phyloP scores from a whole-genome alignment of 2,113 vertebrate genomes.

The Ictalurus furcatus region DNA sequence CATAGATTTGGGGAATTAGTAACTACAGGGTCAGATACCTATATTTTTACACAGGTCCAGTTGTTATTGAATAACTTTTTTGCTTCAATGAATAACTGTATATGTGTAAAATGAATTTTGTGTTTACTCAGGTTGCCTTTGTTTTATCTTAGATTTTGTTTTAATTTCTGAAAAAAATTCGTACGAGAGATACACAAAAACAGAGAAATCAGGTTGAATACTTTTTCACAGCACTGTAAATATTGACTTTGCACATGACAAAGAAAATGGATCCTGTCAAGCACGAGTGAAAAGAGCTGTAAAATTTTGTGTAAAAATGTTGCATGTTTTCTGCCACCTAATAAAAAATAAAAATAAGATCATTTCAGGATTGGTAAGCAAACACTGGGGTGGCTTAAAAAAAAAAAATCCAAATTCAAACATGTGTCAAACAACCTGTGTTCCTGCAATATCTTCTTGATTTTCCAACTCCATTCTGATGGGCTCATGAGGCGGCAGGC shows the following conservation, averaged over 20 bases:
- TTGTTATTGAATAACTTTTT: too few relatives aligned
- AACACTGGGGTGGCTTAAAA: background rate
- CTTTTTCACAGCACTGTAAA: too few relatives aligned
- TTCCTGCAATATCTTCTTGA: constrained; percentile 87
- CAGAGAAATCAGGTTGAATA: too few relatives aligned
- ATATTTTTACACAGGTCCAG: too few relatives aligned
- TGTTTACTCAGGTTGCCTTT: too few relatives aligned
- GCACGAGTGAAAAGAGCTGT: background rate
- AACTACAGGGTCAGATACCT: too few relatives aligned
- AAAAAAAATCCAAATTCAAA: background rate
- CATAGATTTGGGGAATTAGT: too few relatives aligned
- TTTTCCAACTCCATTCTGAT: constrained; percentile 90
- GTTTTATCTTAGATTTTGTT: too few relatives aligned
- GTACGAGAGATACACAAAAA: too few relatives aligned
- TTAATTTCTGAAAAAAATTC: too few relatives aligned
- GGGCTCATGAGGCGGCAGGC: constrained; percentile 90
- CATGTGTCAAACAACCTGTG: constrained; percentile 74
- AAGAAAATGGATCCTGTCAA: background rate
- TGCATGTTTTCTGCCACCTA: background rate
- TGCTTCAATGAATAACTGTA: too few relatives aligned
- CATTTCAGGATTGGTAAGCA: background rate
- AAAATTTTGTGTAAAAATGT: background rate
- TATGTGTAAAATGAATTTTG: too few relatives aligned
- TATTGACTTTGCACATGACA: background rate
- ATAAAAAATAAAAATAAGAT: background rate